phyloP scores from a whole-genome alignment of 2,888 invertebrate genomes.

The Nomada fucata region DNA sequence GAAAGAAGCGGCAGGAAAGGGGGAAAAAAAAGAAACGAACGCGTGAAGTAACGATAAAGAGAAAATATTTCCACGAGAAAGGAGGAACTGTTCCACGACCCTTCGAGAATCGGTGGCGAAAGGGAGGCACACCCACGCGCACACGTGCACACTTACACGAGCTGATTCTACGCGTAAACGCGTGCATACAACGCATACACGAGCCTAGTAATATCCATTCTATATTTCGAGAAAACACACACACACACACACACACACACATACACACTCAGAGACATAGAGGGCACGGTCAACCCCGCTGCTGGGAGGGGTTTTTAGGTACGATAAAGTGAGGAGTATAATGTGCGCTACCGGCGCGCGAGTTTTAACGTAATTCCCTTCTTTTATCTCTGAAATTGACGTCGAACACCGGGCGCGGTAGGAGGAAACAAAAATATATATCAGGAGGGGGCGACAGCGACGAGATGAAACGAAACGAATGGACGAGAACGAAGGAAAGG shows the following conservation, averaged over 20 bases:
- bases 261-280: slow-evolving; percentile 16
- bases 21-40: background rate
- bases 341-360: slow-evolving; percentile 29
- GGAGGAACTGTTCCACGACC: slow-evolving; percentile 6
- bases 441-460: background rate
- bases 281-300: slow-evolving; percentile 52
- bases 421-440: background rate
- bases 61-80: background rate
- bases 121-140: slow-evolving; percentile 23
- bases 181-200: slow-evolving; percentile 30
- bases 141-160: slow-evolving; percentile 30
- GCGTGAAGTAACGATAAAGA: background rate
- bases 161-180: slow-evolving; percentile 26
- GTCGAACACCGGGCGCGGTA: too few species aligned
- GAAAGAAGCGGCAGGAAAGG: background rate
- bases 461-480: background rate
- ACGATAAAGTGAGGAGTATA: background rate
- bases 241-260: background rate
- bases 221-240: slow-evolving; percentile 9
- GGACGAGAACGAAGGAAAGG: background rate
- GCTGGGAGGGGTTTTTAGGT: slow-evolving; percentile 55
- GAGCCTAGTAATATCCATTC: slow-evolving; percentile 35
- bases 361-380: slow-evolving; percentile 43
- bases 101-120: slow-evolving; percentile 2
- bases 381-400: background rate